A percentile compares a stretch with the other conserved stretches of the same genome.
phyloP scores from a whole-genome alignment of 2,888 invertebrate species.

The Hypselothyrea guttata region DNA sequence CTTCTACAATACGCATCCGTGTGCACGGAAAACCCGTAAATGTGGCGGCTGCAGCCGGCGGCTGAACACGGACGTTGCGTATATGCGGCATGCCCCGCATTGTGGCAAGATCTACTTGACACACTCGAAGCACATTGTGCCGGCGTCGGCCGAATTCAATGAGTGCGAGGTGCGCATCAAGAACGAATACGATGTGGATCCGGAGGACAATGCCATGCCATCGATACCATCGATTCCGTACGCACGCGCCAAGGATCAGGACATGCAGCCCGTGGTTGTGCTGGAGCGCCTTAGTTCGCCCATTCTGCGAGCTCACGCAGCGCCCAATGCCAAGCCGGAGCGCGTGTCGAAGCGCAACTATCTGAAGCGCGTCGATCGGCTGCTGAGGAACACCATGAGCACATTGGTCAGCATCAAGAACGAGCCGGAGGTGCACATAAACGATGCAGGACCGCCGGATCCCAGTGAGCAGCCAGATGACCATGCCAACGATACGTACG shows the following conservation, averaged over 20 bases:
- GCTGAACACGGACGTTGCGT: conserved; percentile 68
- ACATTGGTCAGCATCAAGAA: conserved; percentile 81
- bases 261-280: conserved; percentile 75
- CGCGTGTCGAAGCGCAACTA: conserved; percentile 79
- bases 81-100: conserved; percentile 74
- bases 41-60: conserved; percentile 80
- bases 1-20: conserved; percentile 81
- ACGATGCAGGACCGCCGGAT: conserved; percentile 42
- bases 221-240: conserved; percentile 18
- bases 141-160: conserved; percentile 53
- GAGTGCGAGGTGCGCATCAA: conserved; percentile 74
- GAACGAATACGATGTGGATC: conserved; percentile 74
- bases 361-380: conserved; percentile 78
- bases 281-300: conserved; percentile 75
- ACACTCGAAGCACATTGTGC: conserved; percentile 75
- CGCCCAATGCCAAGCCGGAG: conserved; percentile 51
- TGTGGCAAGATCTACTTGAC: conserved; percentile 73
- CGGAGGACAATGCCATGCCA: conserved; percentile 29
- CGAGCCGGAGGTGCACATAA: conserved; percentile 77
- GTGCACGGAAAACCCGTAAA: conserved; percentile 75
- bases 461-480: conserved; percentile 35
- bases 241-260: conserved; percentile 21
- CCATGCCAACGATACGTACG: conserved; percentile 16
- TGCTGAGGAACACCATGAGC: conserved; percentile 79
- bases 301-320: conserved; percentile 50